These are phyloP conservation scores for Lagocephalus sceleratus DNA, from an alignment of 2,797 vertebrate species.

Conservation along the genomic window DNA sequence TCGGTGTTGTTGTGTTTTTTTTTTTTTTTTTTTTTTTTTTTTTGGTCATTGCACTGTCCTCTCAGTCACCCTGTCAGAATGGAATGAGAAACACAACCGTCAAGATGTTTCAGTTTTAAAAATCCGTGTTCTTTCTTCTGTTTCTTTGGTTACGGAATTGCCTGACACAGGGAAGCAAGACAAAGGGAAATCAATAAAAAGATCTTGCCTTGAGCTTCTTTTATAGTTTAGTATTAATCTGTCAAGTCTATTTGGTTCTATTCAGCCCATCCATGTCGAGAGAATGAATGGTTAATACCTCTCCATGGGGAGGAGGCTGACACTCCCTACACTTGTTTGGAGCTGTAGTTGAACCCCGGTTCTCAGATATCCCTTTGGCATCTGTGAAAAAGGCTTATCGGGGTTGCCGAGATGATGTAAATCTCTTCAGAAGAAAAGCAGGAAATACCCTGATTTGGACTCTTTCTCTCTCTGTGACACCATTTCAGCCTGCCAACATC, in stretches of 20 bases:
- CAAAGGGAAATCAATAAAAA: conserved; percentile 67
- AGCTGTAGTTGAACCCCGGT: conserved; percentile 28
- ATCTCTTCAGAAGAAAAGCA: conserved; percentile 46
- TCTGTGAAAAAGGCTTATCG: conserved; percentile 30
- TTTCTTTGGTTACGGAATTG: conserved; percentile 54
- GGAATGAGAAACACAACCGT: conserved; percentile 53
- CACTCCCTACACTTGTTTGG: conserved; percentile 33
- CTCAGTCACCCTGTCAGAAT: conserved; percentile 29
- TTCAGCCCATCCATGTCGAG: conserved; percentile 44
- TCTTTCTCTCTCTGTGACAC: conserved; percentile 31
- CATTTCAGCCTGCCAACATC: conserved; percentile 15
- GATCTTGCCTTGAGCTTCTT: conserved; percentile 53
- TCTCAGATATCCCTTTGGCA: conserved; percentile 33
- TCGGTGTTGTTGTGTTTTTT: conserved; percentile 21
- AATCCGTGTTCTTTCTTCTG: conserved; percentile 64
- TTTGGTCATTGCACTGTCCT: conserved; percentile 19
- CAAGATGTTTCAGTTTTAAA: conserved; percentile 8
- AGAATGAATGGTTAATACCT: conserved; percentile 70
- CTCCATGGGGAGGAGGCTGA: conserved; percentile 25
- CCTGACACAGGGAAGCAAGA: conserved; percentile 54
- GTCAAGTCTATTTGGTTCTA: conserved; percentile 44
- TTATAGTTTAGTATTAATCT: conserved; percentile 65
- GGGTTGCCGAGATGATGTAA: conserved; percentile 47
- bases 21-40: too few relatives aligned
- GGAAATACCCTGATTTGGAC: conserved; percentile 36